Conservation (phyloP, 2,113 vertebrate species). For the Limanda limanda region DNA sequence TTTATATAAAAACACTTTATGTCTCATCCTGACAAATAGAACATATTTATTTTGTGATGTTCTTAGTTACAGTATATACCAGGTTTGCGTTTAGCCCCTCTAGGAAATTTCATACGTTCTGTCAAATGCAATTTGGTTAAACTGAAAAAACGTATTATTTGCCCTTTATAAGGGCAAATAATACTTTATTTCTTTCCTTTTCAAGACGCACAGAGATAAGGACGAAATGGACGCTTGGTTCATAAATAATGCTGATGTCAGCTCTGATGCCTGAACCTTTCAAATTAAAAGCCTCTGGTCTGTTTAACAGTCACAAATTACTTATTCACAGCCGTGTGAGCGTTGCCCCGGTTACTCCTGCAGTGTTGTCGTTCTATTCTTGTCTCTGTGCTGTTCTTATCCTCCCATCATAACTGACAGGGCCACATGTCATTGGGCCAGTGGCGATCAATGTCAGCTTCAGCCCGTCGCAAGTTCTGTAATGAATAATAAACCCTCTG, state of each 20-base stretch:
- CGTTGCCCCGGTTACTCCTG: conserved; percentile 14
- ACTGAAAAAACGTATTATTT: no score
- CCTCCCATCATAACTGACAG: conserved; percentile 46
- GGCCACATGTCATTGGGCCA: conserved; percentile 37
- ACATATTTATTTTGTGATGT: no score
- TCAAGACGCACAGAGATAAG: no score
- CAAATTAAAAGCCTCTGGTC: no score
- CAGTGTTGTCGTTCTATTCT: neutral
- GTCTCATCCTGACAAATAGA: neutral
- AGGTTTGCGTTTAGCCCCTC: no score
- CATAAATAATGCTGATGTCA: neutral
- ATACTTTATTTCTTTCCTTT: no score
- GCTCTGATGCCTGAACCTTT: no score
- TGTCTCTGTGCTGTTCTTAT: conserved; percentile 22
- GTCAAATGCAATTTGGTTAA: no score
- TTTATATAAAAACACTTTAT: neutral
- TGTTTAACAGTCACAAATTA: neutral
- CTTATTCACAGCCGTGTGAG: neutral
- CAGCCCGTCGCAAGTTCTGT: conserved; percentile 29
- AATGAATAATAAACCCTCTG: conserved; percentile 13
- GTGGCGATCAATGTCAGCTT: conserved; percentile 47
- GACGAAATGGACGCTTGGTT: no score
- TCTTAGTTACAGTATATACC: neutral
- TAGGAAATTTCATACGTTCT: no score
- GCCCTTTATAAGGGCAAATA: no score